These are phyloP conservation scores for Drosophila sp. DNA, from an alignment of 1,140 invertebrate genomes.

Conservation along the genomic window DNA sequence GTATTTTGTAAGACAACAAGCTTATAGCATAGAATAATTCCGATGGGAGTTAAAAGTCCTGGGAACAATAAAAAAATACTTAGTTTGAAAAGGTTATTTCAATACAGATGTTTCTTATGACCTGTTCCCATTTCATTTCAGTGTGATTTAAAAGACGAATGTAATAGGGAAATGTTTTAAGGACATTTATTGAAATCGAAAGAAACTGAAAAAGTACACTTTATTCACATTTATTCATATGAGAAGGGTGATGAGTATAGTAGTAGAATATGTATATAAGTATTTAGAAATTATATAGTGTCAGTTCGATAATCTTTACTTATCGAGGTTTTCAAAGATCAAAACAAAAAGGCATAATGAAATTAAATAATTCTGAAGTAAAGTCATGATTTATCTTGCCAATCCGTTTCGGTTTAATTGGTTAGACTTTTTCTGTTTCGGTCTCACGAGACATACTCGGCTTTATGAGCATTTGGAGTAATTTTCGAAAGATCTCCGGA, in stretches of 20 bases:
- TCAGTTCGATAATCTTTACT: constrained; percentile 47
- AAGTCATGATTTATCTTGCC: neutral
- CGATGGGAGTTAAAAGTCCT: too few species aligned
- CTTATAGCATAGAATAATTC: too few species aligned
- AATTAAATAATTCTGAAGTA: neutral
- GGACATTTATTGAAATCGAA: neutral
- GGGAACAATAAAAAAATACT: too few species aligned
- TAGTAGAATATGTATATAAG: neutral
- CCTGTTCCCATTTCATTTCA: neutral
- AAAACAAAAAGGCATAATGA: neutral
- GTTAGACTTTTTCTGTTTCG: constrained; percentile 34
- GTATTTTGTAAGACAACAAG: too few species aligned
- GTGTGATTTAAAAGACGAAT: neutral
- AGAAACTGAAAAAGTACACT: constrained; percentile 1
- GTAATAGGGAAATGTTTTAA: too few species aligned
- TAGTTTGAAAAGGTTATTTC: too few species aligned
- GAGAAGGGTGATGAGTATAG: neutral
- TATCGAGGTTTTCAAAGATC: constrained; percentile 35
- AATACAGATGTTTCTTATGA: too few species aligned
- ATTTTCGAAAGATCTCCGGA: constrained; percentile 85
- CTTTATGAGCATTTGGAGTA: constrained; percentile 83
- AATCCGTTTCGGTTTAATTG: neutral
- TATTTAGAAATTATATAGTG: neutral
- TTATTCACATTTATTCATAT: neutral
- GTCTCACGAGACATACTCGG: constrained; percentile 1